Conservation (phyloP, 2,113 vertebrate species). For the Festucalex cinctus region DNA sequence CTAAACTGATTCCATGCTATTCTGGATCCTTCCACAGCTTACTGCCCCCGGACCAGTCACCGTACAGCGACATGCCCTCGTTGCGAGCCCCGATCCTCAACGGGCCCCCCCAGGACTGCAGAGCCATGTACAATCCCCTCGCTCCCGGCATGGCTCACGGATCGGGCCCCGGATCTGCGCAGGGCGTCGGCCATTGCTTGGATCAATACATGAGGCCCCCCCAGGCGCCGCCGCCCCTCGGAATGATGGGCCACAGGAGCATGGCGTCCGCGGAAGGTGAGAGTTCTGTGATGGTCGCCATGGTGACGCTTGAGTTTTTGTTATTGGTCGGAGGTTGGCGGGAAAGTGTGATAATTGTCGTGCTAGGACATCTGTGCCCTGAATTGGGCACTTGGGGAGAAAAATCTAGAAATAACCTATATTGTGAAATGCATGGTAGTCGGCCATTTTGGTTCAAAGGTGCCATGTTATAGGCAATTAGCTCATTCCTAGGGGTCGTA, state of each 20-base stretch:
- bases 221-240: conserved; percentile 66
- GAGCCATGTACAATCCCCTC: conserved; percentile 83
- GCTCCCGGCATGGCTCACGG: conserved; percentile 74
- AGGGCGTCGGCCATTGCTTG: conserved; percentile 74
- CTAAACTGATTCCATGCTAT: conserved; percentile 7
- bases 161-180: conserved; percentile 67
- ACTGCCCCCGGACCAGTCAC: conserved; percentile 54
- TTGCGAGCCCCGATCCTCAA: conserved; percentile 56
- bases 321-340: too few relatives aligned
- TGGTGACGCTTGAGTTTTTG: too few relatives aligned
- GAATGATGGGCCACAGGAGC: conserved; percentile 73
- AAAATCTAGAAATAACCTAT: too few relatives aligned
- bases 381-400: too few relatives aligned
- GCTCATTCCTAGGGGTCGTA: too few relatives aligned
- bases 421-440: too few relatives aligned
- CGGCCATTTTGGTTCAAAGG: too few relatives aligned
- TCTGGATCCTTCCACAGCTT: conserved; percentile 31
- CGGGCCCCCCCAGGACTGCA: conserved; percentile 60
- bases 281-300: background rate
- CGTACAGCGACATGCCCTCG: conserved; percentile 67
- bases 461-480: too few relatives aligned
- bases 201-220: conserved; percentile 84
- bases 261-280: conserved; percentile 64
- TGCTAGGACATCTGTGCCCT: too few relatives aligned
- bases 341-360: too few relatives aligned